Conservation (phyloP, 2,113 vertebrate species). For the Verasper variegatus region DNA sequence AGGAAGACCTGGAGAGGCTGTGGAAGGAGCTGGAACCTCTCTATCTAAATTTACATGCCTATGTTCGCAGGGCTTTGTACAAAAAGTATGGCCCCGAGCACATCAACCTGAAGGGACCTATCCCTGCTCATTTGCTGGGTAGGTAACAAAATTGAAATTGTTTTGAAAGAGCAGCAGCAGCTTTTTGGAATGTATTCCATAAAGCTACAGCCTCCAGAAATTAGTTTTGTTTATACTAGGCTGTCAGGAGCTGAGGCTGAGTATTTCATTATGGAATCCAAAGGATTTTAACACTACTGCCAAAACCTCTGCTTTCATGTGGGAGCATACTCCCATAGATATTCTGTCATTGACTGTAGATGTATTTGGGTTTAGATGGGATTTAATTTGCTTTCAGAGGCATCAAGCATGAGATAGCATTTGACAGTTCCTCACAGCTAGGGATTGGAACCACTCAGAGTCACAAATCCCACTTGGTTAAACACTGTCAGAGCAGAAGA, state of each 20-base stretch:
- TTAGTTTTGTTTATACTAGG: background rate
- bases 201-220: background rate
- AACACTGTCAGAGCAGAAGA: slow-evolving; percentile 30
- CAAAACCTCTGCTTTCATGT: slow-evolving; percentile 50
- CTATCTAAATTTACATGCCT: slow-evolving; percentile 92
- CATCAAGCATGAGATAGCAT: slow-evolving; percentile 61
- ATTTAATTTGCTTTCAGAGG: slow-evolving; percentile 73
- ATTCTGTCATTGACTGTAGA: slow-evolving; percentile 57
- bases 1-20: slow-evolving; percentile 90
- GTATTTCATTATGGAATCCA: slow-evolving; percentile 52
- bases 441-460: slow-evolving; percentile 31
- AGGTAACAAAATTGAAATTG: slow-evolving; percentile 48
- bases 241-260: slow-evolving; percentile 10
- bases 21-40: slow-evolving; percentile 91
- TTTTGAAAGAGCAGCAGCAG: background rate
- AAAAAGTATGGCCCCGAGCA: slow-evolving; percentile 87
- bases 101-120: slow-evolving; percentile 92
- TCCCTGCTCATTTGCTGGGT: slow-evolving; percentile 96
- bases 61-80: slow-evolving; percentile 90
- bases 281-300: slow-evolving; percentile 36
- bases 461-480: slow-evolving; percentile 53
- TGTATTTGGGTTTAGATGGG: slow-evolving; percentile 58
- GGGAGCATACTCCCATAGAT: slow-evolving; percentile 40
- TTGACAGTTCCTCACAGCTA: slow-evolving; percentile 52
- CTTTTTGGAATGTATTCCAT: background rate